Percentiles rank a stretch among this genome's conserved stretches.
Evolutionary conservation across 2,888 invertebrate species (phyloP).

Genomic region (Sturmia bella): DNA sequence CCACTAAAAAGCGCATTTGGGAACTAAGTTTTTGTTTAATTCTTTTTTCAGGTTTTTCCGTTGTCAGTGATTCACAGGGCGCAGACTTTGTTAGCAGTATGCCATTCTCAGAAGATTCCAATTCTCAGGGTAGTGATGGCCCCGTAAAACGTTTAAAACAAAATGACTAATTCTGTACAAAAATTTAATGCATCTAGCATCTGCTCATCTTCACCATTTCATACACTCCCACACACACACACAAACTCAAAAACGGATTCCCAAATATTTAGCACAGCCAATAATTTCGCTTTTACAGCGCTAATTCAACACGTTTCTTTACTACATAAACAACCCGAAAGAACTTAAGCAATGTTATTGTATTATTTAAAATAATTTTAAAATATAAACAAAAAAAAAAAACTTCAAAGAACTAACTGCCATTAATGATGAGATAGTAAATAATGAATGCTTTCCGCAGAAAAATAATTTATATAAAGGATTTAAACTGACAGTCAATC

Average conservation of each 20-base stretch:
- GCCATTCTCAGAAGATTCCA: constrained; percentile 95
- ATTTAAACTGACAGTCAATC: neutral
- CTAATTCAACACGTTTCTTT: constrained; percentile 4
- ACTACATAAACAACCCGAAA: constrained; percentile 1
- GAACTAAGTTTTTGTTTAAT: constrained; percentile 11
- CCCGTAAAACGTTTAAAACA: constrained; percentile 90
- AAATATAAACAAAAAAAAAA: constrained; percentile 6
- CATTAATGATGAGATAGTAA: constrained; percentile 32
- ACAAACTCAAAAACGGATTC: constrained; percentile 7
- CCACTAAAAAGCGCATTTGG: neutral
- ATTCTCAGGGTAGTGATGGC: constrained; percentile 91
- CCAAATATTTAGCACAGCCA: neutral
- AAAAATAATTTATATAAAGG: constrained; percentile 28
- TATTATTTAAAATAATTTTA: constrained; percentile 48
- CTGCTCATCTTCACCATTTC: neutral
- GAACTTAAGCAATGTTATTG: constrained; percentile 46
- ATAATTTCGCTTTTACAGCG: neutral
- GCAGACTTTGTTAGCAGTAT: constrained; percentile 93
- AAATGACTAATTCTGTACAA: constrained; percentile 79
- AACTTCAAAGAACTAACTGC: constrained; percentile 45
- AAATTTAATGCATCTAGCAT: constrained; percentile 24
- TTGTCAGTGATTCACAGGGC: constrained; percentile 94
- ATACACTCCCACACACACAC: neutral
- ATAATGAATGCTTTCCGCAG: too few relatives aligned
- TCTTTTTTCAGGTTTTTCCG: constrained; percentile 90